phyloP scores from a whole-genome alignment of 2,797 vertebrate genomes.

The Phalanger gymnotis region DNA sequence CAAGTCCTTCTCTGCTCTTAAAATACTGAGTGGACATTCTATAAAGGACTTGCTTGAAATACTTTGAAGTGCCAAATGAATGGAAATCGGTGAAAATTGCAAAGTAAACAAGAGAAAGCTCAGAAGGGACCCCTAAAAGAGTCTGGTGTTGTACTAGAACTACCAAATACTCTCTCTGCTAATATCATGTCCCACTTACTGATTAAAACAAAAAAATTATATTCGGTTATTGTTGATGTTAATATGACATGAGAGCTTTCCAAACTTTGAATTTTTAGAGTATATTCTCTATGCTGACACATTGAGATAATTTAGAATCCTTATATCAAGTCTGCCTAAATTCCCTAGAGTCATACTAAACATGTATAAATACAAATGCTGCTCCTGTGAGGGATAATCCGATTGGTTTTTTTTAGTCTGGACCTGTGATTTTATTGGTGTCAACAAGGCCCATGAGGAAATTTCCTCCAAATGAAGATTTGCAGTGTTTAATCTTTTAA shows the following conservation, averaged over 20 bases:
- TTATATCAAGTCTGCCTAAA: background rate
- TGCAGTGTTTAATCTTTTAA: background rate
- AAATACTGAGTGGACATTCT: conserved; percentile 29
- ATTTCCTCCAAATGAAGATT: background rate
- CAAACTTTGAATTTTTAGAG: background rate
- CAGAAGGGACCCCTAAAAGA: background rate
- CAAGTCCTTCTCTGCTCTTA: conserved; percentile 26
- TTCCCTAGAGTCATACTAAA: background rate
- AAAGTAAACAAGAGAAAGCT: background rate
- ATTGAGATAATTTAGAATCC: background rate
- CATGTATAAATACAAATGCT: background rate
- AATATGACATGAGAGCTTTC: background rate
- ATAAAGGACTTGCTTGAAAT: conserved; percentile 19
- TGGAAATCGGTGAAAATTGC: background rate
- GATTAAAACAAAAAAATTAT: background rate
- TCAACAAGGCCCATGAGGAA: background rate
- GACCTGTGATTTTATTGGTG: background rate
- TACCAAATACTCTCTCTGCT: background rate
- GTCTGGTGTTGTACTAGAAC: background rate
- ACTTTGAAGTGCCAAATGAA: background rate
- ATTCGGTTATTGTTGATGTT: background rate
- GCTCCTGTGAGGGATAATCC: background rate
- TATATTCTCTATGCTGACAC: background rate
- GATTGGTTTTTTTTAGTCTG: background rate
- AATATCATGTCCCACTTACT: background rate